phyloP scores from a whole-genome alignment of 2,797 vertebrate species.

The Rhinella marina region DNA sequence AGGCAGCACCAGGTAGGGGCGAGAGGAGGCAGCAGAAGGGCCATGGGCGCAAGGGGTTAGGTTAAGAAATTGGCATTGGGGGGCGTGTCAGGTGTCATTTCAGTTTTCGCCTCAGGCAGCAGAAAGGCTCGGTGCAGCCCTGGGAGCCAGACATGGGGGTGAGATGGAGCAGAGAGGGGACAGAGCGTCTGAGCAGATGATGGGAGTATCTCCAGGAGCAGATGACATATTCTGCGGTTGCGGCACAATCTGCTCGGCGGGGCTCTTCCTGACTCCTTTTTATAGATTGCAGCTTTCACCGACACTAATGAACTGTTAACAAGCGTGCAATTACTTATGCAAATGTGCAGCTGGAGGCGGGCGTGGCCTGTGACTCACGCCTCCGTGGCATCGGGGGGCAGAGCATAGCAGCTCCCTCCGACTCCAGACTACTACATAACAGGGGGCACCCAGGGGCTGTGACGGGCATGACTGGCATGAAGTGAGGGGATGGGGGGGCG shows the following conservation, averaged over 20 bases:
- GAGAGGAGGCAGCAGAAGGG: too few species aligned
- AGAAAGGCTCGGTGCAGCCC: too few species aligned
- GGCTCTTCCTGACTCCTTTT: constrained; percentile 53
- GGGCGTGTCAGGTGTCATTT: too few species aligned
- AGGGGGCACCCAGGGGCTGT: background rate
- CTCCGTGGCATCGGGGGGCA: constrained; percentile 25
- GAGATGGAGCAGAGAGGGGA: background rate
- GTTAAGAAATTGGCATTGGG: too few species aligned
- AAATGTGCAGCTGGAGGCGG: constrained; percentile 58
- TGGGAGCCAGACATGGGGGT: too few species aligned
- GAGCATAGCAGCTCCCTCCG: background rate
- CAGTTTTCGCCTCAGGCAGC: too few species aligned
- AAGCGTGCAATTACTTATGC: constrained; percentile 59
- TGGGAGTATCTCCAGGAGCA: background rate
- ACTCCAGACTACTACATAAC: background rate
- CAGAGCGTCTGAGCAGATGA: background rate
- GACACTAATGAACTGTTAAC: constrained; percentile 53
- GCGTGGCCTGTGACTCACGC: constrained; percentile 47
- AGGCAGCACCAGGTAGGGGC: too few species aligned
- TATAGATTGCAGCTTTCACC: constrained; percentile 55
- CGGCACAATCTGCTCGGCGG: constrained; percentile 21
- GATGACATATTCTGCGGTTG: background rate
- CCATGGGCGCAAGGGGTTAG: too few species aligned
- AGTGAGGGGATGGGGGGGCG: background rate
- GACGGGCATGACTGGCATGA: background rate